Evolutionary conservation across 2,797 vertebrate genomes (phyloP).

Genomic region (Bradypodion pumilum): DNA sequence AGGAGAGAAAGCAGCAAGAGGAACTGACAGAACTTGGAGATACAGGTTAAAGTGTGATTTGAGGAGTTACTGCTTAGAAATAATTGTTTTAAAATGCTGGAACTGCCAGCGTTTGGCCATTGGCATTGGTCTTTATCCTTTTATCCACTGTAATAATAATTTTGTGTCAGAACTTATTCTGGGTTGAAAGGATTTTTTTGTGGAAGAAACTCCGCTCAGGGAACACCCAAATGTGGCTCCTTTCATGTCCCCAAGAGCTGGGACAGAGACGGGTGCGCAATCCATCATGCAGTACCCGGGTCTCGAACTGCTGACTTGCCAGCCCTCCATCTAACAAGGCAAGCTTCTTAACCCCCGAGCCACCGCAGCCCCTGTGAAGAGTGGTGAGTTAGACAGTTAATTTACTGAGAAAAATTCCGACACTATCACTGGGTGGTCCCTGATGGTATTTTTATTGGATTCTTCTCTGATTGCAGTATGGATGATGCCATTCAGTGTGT

Average conservation of each 20-base stretch:
- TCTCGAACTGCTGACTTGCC: too few species aligned
- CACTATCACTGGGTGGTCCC: not conserved
- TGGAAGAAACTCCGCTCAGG: too few species aligned
- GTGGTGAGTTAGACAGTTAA: not conserved
- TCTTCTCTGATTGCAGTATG: rapidly evolving
- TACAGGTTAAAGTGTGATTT: not conserved
- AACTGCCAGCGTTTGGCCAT: not conserved
- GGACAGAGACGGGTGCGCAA: too few species aligned
- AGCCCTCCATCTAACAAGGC: too few species aligned
- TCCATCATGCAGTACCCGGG: too few species aligned
- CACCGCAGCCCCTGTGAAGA: too few species aligned
- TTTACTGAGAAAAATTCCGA: not conserved
- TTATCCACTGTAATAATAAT: not conserved
- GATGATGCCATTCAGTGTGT: not conserved
- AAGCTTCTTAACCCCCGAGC: too few species aligned
- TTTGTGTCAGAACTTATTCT: too few species aligned
- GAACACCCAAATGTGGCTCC: too few species aligned
- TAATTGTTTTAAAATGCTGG: not conserved
- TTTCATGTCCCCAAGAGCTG: too few species aligned
- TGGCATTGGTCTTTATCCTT: not conserved
- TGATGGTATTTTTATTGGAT: not conserved
- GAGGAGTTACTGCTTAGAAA: not conserved
- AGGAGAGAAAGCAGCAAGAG: not conserved
- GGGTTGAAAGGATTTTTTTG: too few species aligned
- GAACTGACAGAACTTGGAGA: not conserved